Percentiles rank a stretch among this genome's conserved stretches.
phyloP scores from a whole-genome alignment of 1,140 invertebrate species.

The Drosophila mayri region DNA sequence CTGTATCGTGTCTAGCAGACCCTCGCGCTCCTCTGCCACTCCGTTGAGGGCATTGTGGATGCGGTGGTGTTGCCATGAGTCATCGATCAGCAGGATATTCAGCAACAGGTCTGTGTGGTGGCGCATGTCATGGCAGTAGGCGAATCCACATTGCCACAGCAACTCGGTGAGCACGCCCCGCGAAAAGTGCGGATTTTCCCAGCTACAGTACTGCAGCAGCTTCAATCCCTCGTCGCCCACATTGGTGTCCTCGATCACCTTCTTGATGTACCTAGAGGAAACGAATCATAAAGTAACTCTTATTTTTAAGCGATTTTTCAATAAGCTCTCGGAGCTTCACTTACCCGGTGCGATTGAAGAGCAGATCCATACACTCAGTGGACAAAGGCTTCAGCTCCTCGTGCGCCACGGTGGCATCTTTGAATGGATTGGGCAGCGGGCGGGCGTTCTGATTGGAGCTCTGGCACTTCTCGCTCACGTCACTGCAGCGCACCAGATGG shows the following conservation, averaged over 20 bases:
- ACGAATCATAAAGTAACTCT: constrained; percentile 14
- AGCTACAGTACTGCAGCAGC: constrained; percentile 96
- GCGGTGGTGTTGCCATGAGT: constrained; percentile 97
- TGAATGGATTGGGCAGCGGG: constrained; percentile 93
- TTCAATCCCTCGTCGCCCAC: constrained; percentile 95
- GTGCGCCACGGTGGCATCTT: constrained; percentile 88
- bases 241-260: constrained; percentile 97
- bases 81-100: constrained; percentile 95
- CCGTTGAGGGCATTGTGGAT: constrained; percentile 96
- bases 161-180: constrained; percentile 94
- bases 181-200: constrained; percentile 98
- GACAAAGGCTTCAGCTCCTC: constrained; percentile 92
- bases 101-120: constrained; percentile 96
- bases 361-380: constrained; percentile 91
- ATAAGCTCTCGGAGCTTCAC: neutral
- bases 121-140: constrained; percentile 96
- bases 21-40: constrained; percentile 96
- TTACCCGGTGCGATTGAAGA: constrained; percentile 92
- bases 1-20: constrained; percentile 96
- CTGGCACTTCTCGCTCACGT: constrained; percentile 93
- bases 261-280: constrained; percentile 93
- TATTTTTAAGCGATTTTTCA: neutral
- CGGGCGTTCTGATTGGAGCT: constrained; percentile 88
- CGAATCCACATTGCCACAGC: constrained; percentile 97
- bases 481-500: constrained; percentile 95